Base-by-base conservation (phyloP, 2,888 invertebrate genomes). In the Melipona bicolor region DNA sequence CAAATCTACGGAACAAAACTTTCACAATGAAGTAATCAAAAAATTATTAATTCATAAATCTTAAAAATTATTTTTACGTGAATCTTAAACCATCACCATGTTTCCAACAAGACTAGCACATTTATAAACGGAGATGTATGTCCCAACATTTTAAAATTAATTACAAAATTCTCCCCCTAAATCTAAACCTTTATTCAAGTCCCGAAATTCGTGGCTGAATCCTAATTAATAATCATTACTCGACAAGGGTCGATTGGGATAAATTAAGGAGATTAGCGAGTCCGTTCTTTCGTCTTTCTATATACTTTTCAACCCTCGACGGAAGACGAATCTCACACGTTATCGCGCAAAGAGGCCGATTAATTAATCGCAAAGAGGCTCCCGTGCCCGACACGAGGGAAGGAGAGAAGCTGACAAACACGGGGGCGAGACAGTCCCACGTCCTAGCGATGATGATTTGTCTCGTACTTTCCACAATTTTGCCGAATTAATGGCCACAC, bases 401-500 rank as follows among this genome's bases (percentile, higher is more conserved):
- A 36, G 13, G 62, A n/a, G 67, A 67, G 36, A 64, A 24, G 13
- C 24, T 69, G 79, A 81, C 15, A 82, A 82, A 79, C 73, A 43
- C 62, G 49, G 52, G 76, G 75, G 64, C 62, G 32, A 80, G 72
- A 59, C 71, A 52, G 71, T 70, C 43, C 11, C 59, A 77, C 73
- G 77, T 43, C 77, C 68, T 52, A n/a, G 69, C 49, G 9, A 43
- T 43, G 43, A 88, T 77, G 79, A 90, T 88, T 85, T 79, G 78
- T 89, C 88, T 88, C 52, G 73, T 65, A 80, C 71, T 85, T 85
- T 88, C 72, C 73, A 77, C 79, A 84, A 87, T 85, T 85, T 88
- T 65, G 69, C 74, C 52, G 81, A 84, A 90, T 88, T 90, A 87
- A 89, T 87, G 84, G 74, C 79, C 85, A 85, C 85, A 90, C 87